Evolutionary conservation across 2,113 vertebrate genomes (phyloP), one percentile per base, ranked within the genome.

Genomic region (Stigmatopora argus): DNA sequence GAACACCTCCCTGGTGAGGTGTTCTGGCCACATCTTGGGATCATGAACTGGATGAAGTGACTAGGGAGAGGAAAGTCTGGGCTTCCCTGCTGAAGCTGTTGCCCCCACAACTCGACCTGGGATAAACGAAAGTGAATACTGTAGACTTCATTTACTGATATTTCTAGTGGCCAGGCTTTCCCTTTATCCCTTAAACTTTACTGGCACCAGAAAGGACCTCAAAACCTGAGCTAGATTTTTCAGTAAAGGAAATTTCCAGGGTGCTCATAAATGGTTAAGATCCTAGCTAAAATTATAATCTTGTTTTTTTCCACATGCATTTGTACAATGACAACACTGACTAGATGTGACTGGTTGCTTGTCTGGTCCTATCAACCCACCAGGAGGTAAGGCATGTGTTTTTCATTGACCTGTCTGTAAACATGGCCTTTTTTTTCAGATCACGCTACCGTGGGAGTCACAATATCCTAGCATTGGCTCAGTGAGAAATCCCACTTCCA

Each of bases 321-420:
- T 56, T 56, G 14, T 23, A 7, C 13, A 56, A 7, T 31, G 3
- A 31, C 26, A 31, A 56, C 7, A 31, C 7, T 13, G 53, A 56
- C 53, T 56, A 0, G 53, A 31, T 55, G 12, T 3, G 53, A 56
- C 26, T 56, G 14, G 53, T 56, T 14, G 14, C 53, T 14, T 8
- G 23, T 55, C 21, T 55, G 52, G 21, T 26, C 12, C 11, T 9
- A n/a, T n/a, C n/a, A n/a, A 70, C 64, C 63, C 64, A 19, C 6
- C 21, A 61, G 65, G 62, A 68, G 46, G 1, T 3, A 2, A 38
- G 46, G 15, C 65, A 66, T 67, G 19, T 38, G 58, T 45, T 21
- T 15, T 74, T 82, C 82, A 81, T 81, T 79, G 72, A 74, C 51
- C 72, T 74, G 62, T 62, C 75, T 73, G 56, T 73, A 59, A 75